Conservation (phyloP, 2,113 vertebrate genomes). For the Spizaetus ornatus region DNA sequence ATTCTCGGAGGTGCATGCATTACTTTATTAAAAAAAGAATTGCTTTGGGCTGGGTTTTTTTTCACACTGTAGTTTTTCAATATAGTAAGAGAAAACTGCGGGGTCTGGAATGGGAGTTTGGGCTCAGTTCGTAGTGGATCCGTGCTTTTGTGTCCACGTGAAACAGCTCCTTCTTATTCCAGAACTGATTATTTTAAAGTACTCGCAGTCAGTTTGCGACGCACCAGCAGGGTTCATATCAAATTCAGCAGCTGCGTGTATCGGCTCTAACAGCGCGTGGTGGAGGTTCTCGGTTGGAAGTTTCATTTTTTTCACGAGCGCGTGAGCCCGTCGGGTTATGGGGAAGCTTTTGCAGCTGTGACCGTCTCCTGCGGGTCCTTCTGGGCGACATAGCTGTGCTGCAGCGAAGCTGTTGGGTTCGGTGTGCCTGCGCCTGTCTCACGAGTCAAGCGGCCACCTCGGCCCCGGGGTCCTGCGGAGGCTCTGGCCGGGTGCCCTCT, state of each 20-base stretch:
- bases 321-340: background rate
- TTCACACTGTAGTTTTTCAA: rapidly evolving
- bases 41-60: background rate
- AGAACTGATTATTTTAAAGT: background rate
- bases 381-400: background rate
- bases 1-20: rapidly evolving
- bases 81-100: background rate
- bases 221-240: no score
- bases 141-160: rapidly evolving
- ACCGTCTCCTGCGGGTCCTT: background rate
- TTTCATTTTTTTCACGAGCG: background rate
- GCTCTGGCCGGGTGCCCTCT: background rate
- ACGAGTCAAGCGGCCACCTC: no score
- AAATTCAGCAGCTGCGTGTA: background rate
- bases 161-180: background rate
- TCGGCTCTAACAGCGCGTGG: rapidly evolving
- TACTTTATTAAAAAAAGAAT: background rate
- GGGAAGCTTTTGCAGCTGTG: background rate
- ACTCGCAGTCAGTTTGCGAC: rapidly evolving
- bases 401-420: background rate
- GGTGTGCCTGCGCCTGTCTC: no score
- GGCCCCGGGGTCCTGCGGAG: background rate
- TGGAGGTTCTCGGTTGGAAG: background rate
- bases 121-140: background rate
- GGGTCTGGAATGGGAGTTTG: background rate